Conservation (phyloP, 1,140 invertebrate species). For the Sitophilus oryzae region DNA sequence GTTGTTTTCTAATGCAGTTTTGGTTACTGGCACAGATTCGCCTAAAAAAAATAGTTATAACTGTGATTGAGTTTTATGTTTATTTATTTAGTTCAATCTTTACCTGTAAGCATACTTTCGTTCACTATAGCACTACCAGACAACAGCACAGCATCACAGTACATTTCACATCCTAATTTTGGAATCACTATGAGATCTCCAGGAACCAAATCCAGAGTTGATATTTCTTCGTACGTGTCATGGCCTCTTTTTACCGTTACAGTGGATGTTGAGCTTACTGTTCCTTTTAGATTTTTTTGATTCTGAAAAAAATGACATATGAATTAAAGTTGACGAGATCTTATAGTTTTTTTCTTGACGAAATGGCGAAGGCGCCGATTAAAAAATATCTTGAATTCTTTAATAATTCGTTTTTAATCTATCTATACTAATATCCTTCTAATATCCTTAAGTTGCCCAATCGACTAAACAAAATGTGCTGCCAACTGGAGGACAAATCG, state of each 20-base stretch:
- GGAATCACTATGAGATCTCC: constrained; percentile 91
- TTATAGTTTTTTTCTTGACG: too few relatives aligned
- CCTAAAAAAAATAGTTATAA: constrained; percentile 44
- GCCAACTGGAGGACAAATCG: too few relatives aligned
- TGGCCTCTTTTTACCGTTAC: constrained; percentile 49
- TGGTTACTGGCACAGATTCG: constrained; percentile 86
- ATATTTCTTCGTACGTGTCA: constrained; percentile 29
- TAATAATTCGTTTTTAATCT: too few relatives aligned
- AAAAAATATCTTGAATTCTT: too few relatives aligned
- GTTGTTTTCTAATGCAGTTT: constrained; percentile 75
- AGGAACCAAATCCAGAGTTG: constrained; percentile 71
- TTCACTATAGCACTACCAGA: constrained; percentile 89
- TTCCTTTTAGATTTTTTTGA: constrained; percentile 63
- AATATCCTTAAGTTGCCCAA: too few relatives aligned
- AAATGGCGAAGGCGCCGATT: too few relatives aligned
- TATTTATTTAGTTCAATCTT: constrained; percentile 2
- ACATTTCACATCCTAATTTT: constrained; percentile 72
- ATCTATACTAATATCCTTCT: too few relatives aligned
- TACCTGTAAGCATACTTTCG: constrained; percentile 94
- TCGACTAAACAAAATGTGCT: too few relatives aligned
- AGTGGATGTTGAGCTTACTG: constrained; percentile 59
- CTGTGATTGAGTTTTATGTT: not conserved
- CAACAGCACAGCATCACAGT: constrained; percentile 86
- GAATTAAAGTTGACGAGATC: not conserved
- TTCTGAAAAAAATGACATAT: constrained; percentile 50